Evolutionary conservation across 2,113 vertebrate genomes (phyloP).

Genomic region (Podocnemis expansa): DNA sequence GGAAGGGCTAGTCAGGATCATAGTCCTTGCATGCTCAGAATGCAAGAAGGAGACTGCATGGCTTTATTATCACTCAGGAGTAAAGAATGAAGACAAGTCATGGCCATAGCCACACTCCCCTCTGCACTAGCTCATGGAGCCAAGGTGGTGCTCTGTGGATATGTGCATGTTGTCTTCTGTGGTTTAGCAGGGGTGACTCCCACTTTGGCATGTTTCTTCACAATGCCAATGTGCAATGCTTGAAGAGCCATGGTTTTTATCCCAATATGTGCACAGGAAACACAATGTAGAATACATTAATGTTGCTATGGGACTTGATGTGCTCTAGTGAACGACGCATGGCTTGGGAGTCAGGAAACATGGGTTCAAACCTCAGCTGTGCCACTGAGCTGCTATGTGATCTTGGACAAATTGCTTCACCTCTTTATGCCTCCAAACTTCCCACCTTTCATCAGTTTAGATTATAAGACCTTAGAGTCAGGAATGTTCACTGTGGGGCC

Average conservation of each 20-base stretch:
- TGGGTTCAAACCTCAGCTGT: background rate
- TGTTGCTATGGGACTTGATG: background rate
- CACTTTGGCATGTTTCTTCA: rapidly evolving
- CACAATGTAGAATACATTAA: background rate
- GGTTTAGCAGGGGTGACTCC: rapidly evolving
- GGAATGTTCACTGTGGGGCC: background rate
- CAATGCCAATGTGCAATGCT: background rate
- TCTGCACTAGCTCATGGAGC: background rate
- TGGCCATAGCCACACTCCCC: background rate
- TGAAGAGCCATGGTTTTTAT: background rate
- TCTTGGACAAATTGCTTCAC: background rate
- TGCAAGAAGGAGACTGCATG: background rate
- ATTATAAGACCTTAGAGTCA: background rate
- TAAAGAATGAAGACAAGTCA: background rate
- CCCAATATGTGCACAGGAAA: rapidly evolving
- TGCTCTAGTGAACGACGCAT: background rate
- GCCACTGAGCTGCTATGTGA: background rate
- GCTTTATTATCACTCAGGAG: background rate
- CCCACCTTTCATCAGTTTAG: background rate
- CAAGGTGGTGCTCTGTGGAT: background rate
- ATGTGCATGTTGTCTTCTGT: background rate
- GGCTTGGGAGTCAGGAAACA: background rate
- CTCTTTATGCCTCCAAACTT: background rate
- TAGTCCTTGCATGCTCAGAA: background rate
- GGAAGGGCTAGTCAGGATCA: background rate